phyloP scores from a whole-genome alignment of 2,888 invertebrate genomes.

The Sphaerophoria taeniata region DNA sequence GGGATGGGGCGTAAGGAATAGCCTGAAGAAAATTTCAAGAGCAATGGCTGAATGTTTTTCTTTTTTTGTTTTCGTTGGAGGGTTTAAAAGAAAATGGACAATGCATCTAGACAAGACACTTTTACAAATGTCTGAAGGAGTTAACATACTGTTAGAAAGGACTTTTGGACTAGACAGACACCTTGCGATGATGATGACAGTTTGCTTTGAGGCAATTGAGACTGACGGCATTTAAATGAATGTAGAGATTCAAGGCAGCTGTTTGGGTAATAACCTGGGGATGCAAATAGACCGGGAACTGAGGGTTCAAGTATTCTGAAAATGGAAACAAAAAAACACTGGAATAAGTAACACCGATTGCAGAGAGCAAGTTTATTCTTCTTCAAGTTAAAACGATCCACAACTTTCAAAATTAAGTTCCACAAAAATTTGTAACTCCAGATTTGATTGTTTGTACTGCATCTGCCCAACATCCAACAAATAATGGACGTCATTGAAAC shows the following conservation, averaged over 20 bases:
- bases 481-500: not conserved
- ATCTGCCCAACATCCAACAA: not conserved
- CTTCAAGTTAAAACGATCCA: no score
- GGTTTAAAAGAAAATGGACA: conserved; percentile 11
- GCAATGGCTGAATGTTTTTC: not conserved
- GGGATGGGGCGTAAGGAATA: not conserved
- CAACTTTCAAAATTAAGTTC: no score
- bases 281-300: not conserved
- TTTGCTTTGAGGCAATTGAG: not conserved
- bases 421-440: no score
- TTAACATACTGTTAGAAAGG: not conserved
- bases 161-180: not conserved
- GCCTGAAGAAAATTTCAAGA: not conserved
- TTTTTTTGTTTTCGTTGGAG: not conserved
- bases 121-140: not conserved
- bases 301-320: no score
- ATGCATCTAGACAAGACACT: not conserved
- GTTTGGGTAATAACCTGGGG: not conserved
- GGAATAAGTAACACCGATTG: no score
- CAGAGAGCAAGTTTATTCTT: no score
- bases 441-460: no score
- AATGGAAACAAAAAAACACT: no score
- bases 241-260: not conserved
- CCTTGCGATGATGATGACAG: not conserved
- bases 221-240: not conserved